Evolutionary conservation across 2,888 invertebrate species (phyloP), one percentile per base, ranked within the genome.

Genomic region (Parasteatoda lunata): DNA sequence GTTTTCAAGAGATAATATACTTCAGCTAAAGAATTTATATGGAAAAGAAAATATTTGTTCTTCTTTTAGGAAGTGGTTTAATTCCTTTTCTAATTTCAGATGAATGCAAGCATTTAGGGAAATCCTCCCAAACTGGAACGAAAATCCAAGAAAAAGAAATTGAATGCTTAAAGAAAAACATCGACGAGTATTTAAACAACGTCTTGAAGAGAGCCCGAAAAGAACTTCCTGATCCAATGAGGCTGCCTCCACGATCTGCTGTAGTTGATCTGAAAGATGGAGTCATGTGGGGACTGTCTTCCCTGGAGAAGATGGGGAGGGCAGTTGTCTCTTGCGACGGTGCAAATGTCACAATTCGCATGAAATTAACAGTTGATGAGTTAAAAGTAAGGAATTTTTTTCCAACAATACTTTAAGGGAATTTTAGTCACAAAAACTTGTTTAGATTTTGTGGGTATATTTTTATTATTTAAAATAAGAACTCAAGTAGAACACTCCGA

Each of bases 181-280:
- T 87, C 7, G 66, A 87, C 30, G 69, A 70, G 9, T 87, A 87
- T 64, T 48, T 82, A 64, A 82, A 87, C 64, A 52, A 69, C 3
- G 69, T 87, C 7, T 30, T 87, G 47, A 47, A 47, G 48, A 77
- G 81, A 48, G 86, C 77, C 0, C 30, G 82, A 7, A 8, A 77
- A 3, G 77, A 82, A 5, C 52, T 87, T 0, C 69, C 72, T 5
- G 86, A 87, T 52, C 86, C 86, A 5, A 77, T 87, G 30, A 81
- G 86, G 2, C 68, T 87, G 30, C 81, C 81, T 11, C 86, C 86
- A 0, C 52, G 82, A 11, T 73, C 86, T 5, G 30, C 82, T 1
- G 9, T 81, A 45, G 86, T 87, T 1, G 86, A 87, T 6, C 72
- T 87, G 45, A 77, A 64, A 8, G 86, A 87, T 11, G 86, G 86